Evolutionary conservation across 2,797 vertebrate species (phyloP).

Genomic region (Gymnothorax reevesii): DNA sequence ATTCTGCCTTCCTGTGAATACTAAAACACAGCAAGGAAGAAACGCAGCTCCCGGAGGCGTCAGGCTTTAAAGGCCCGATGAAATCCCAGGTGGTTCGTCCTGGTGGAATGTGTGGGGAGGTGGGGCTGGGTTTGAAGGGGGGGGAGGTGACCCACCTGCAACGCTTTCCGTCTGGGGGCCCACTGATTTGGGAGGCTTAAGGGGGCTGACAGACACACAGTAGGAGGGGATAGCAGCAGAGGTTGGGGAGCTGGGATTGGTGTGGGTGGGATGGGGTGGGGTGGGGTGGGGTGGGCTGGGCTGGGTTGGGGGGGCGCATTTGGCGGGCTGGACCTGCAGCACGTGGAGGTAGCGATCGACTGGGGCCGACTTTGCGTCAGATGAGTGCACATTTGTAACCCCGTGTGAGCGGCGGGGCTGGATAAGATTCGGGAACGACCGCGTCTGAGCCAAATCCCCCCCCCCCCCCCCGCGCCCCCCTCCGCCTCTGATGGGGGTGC

Average conservation of each 20-base stretch:
- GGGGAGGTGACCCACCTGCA: constrained; percentile 26
- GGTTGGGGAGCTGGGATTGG: constrained; percentile 41
- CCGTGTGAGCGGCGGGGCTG: constrained; percentile 66
- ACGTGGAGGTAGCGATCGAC: constrained; percentile 60
- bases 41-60: constrained; percentile 72
- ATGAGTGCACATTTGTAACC: constrained; percentile 58
- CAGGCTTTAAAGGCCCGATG: constrained; percentile 74
- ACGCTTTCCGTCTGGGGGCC: constrained; percentile 26
- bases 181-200: constrained; percentile 21
- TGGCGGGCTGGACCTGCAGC: constrained; percentile 21
- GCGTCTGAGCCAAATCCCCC: constrained; percentile 50
- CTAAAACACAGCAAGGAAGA: constrained; percentile 72
- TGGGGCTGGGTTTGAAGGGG: constrained; percentile 28
- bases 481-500: constrained; percentile 62
- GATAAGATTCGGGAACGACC: constrained; percentile 49
- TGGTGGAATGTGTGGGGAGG: constrained; percentile 66
- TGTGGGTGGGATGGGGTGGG: constrained; percentile 43
- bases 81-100: constrained; percentile 79
- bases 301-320: not conserved
- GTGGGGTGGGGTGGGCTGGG: constrained; percentile 49
- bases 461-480: constrained; percentile 46
- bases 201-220: constrained; percentile 29
- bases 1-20: constrained; percentile 73
- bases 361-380: constrained; percentile 66
- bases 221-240: constrained; percentile 34